These are phyloP conservation scores for Adelphocoris suturalis DNA, from an alignment of 2,888 invertebrate species.

Conservation along the genomic window DNA sequence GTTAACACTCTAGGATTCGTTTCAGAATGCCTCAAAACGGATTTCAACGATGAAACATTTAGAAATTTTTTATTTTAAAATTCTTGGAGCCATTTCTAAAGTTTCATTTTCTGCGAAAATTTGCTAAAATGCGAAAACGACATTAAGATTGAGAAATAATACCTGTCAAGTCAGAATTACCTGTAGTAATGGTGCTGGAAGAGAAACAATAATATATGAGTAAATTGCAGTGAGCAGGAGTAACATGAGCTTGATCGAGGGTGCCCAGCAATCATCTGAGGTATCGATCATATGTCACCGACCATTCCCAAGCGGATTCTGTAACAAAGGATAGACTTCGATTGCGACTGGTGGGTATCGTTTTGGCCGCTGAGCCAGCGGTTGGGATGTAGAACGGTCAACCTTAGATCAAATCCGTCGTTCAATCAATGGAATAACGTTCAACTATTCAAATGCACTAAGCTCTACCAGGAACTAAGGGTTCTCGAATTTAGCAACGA, in stretches of 20 bases:
- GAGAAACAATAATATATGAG: not conserved
- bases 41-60: too few relatives aligned
- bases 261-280: not conserved
- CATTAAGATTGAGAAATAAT: too few relatives aligned
- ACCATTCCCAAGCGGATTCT: conserved; percentile 3
- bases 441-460: not conserved
- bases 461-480: too few relatives aligned
- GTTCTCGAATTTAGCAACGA: too few relatives aligned
- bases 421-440: conserved; percentile 18
- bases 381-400: not conserved
- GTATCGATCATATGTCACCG: conserved; percentile 12
- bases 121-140: too few relatives aligned
- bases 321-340: conserved; percentile 20
- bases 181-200: not conserved
- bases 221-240: not conserved
- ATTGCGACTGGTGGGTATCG: conserved; percentile 5
- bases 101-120: too few relatives aligned
- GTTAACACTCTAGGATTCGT: too few relatives aligned
- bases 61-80: too few relatives aligned
- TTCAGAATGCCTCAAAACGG: too few relatives aligned
- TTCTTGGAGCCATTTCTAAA: too few relatives aligned
- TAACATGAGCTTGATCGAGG: conserved; percentile 6
- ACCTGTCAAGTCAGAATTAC: too few relatives aligned
- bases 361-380: not conserved
- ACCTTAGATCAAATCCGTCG: not conserved